Percentiles rank a stretch among this genome's conserved stretches.
Conservation (phyloP, 1,140 invertebrate species). For the Macrostomum lignano region DNA sequence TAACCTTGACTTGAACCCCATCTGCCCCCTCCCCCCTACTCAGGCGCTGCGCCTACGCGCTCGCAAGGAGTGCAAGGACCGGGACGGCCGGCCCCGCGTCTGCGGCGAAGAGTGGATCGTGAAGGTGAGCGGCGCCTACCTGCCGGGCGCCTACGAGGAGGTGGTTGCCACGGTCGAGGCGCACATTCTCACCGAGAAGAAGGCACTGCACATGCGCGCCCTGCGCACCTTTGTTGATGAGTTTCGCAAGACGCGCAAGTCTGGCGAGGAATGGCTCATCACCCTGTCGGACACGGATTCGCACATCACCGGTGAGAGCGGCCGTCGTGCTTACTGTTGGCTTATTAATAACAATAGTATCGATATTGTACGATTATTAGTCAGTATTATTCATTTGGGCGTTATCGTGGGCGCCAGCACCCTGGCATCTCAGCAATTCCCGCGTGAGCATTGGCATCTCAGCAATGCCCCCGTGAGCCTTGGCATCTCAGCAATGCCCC, state of each 20-base stretch:
- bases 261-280: conserved; percentile 33
- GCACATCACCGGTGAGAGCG: conserved; percentile 31
- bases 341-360: no score
- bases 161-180: conserved; percentile 29
- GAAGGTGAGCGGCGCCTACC: conserved; percentile 29
- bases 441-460: no score
- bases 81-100: conserved; percentile 23
- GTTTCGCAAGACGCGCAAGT: conserved; percentile 24
- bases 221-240: conserved; percentile 30
- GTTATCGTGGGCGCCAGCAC: no score
- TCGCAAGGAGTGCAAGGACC: conserved; percentile 27
- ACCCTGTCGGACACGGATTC: conserved; percentile 28
- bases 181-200: conserved; percentile 30
- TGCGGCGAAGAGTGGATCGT: conserved; percentile 32
- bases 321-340: no score
- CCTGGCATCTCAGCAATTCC: no score
- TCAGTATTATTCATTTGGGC: no score
- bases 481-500: no score
- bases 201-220: conserved; percentile 29
- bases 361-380: no score
- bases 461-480: no score
- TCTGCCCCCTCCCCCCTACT: no score
- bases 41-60: conserved; percentile 29
- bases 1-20: no score
- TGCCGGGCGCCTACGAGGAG: conserved; percentile 32